Conservation (phyloP, 2,113 vertebrate species). For the Geococcyx californianus region DNA sequence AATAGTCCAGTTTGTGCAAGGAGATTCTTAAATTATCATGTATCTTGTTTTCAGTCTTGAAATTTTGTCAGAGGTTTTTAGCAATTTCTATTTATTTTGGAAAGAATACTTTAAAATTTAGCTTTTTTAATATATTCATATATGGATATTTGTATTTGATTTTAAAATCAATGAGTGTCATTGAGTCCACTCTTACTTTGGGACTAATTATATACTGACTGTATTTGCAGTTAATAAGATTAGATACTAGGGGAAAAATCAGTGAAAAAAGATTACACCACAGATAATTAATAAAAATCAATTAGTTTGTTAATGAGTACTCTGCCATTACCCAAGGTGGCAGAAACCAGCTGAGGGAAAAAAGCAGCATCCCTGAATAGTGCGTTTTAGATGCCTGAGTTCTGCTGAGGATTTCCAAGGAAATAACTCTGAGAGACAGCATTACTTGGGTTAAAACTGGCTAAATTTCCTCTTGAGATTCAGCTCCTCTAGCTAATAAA, state of each 20-base stretch:
- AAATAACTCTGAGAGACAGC: constrained; percentile 70
- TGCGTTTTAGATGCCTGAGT: constrained; percentile 55
- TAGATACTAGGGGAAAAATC: constrained; percentile 74
- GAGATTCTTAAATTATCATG: neutral
- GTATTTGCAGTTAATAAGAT: constrained; percentile 78
- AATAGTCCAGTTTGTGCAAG: neutral
- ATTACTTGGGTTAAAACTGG: constrained; percentile 76
- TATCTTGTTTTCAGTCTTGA: neutral
- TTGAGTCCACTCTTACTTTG: constrained; percentile 64
- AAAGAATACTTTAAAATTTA: neutral
- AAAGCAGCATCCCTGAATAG: constrained; percentile 65
- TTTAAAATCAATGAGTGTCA: constrained; percentile 27
- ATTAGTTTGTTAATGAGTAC: constrained; percentile 85
- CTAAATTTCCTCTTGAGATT: constrained; percentile 77
- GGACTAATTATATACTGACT: constrained; percentile 67
- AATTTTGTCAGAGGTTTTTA: neutral
- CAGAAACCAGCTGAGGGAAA: constrained; percentile 56
- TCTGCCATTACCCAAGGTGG: constrained; percentile 76
- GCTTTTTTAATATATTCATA: neutral
- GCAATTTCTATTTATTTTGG: neutral
- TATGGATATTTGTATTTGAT: neutral
- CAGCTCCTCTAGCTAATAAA: constrained; percentile 78
- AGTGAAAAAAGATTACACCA: constrained; percentile 72
- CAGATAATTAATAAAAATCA: constrained; percentile 88
- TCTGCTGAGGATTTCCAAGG: constrained; percentile 79